Evolutionary conservation across 2,797 vertebrate genomes (phyloP).

Genomic region (Atherinosoma microstoma): DNA sequence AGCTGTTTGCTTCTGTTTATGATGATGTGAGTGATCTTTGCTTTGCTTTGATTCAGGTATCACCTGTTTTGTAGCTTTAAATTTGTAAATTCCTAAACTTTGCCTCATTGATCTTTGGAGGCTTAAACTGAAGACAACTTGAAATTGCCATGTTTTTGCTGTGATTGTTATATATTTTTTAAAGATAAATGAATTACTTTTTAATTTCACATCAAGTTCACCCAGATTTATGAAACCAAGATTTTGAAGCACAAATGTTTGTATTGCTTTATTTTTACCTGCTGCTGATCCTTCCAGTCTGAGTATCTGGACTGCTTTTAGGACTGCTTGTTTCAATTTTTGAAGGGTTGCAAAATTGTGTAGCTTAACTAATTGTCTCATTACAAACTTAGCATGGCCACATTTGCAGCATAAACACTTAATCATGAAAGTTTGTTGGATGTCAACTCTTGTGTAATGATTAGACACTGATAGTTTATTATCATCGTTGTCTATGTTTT

Average conservation of each 20-base stretch:
- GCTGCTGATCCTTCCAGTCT: too few relatives aligned
- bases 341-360: constrained; percentile 50
- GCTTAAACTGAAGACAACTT: background rate
- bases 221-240: constrained; percentile 10
- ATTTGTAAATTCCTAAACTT: constrained; percentile 23
- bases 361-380: constrained; percentile 62
- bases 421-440: constrained; percentile 54
- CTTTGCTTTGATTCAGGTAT: constrained; percentile 23
- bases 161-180: background rate
- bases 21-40: constrained; percentile 56
- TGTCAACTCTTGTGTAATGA: constrained; percentile 19
- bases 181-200: background rate
- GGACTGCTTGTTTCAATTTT: constrained; percentile 31
- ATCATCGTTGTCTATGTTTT: constrained; percentile 20
- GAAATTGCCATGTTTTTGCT: background rate
- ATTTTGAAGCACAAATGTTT: background rate
- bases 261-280: too few relatives aligned
- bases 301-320: constrained; percentile 9
- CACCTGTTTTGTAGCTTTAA: constrained; percentile 28
- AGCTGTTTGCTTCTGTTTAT: constrained; percentile 51
- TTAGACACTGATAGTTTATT: constrained; percentile 21
- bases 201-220: too few relatives aligned
- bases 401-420: constrained; percentile 45
- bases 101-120: constrained; percentile 15
- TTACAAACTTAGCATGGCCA: constrained; percentile 44